Base-by-base conservation (phyloP, 92 coral and sea anemone genomes). In the Meandrina meandrites region DNA sequence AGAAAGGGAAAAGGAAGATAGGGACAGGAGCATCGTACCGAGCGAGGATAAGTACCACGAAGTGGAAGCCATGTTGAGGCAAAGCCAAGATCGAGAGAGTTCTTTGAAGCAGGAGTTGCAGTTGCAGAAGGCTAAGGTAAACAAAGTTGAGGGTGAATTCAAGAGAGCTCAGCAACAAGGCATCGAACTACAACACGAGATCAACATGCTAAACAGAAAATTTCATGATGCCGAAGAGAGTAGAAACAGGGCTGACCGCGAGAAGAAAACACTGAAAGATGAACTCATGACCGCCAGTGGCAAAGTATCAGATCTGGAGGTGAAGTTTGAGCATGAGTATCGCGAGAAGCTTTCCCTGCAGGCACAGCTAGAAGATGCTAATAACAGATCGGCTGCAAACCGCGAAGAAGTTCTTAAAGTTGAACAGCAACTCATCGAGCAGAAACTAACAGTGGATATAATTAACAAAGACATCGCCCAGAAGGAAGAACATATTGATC, bases 271-370 rank as follows among this genome's bases (percentile, higher is more conserved):
- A 36, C 80, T 97, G 3, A 95, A 89, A 86, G 93, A 97, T 42
- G 95, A 90, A 27, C 88, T 95, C 60, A 90, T 89, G 89, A 86
- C 91, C 30, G 81, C 93, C 36, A 89, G 77, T 66, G 94, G 90
- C 51, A 95, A 92, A 81, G 90, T 92, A 60, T 93, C 98, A n/a
- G 98, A 95, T 56, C 91, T 97, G 34, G 99, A 97, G 81, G 98
- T 97, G 45, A 92, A 90, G 76, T 93, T 88, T 86, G 99, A 97
- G 81, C 93, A 95, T 68, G 99, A 97, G 75, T 93, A 92, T 32
- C 94, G 98, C 64, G 99, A 97, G 92, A 95, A 94, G 87, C 93
- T 95, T 50, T 91, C 97, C 3, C 67, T 97, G 70, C 90, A 95
- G 75, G 86, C 90, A 58, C 99, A 97, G 75, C 90, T 97, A n/a